Conservation (phyloP, 2,888 invertebrate species). For the Tricholauxania praeusta region DNA sequence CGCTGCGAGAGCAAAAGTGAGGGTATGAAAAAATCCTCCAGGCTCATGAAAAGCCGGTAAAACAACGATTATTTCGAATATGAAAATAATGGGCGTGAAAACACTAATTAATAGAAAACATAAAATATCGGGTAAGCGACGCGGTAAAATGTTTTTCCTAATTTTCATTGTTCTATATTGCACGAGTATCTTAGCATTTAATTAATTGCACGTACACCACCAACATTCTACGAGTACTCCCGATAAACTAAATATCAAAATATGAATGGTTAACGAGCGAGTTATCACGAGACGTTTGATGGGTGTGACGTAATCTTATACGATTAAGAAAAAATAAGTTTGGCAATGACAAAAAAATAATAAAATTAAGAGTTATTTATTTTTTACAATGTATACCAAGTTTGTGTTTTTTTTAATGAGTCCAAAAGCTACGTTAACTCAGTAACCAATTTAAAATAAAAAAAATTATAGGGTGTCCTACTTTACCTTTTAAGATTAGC, state of each 20-base stretch:
- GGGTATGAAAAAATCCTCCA: constrained; percentile 70
- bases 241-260: background rate
- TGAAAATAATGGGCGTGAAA: constrained; percentile 55
- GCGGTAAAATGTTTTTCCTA: constrained; percentile 54
- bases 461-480: no score
- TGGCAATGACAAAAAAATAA: no score
- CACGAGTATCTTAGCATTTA: background rate
- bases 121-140: constrained; percentile 55
- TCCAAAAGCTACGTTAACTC: no score
- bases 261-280: background rate
- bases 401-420: no score
- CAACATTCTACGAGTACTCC: no score
- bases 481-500: no score
- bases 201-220: background rate
- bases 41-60: constrained; percentile 75
- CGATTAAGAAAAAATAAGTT: no score
- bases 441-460: no score
- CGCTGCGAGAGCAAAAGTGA: constrained; percentile 74
- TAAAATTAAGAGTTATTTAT: no score
- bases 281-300: background rate
- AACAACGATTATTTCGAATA: constrained; percentile 75
- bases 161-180: constrained; percentile 47
- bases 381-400: no score
- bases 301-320: constrained; percentile 25
- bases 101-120: constrained; percentile 54